Evolutionary conservation across 1,140 invertebrate species (phyloP), one percentile per base, ranked within the genome.

Genomic region (Tetramorium parvispinum): DNA sequence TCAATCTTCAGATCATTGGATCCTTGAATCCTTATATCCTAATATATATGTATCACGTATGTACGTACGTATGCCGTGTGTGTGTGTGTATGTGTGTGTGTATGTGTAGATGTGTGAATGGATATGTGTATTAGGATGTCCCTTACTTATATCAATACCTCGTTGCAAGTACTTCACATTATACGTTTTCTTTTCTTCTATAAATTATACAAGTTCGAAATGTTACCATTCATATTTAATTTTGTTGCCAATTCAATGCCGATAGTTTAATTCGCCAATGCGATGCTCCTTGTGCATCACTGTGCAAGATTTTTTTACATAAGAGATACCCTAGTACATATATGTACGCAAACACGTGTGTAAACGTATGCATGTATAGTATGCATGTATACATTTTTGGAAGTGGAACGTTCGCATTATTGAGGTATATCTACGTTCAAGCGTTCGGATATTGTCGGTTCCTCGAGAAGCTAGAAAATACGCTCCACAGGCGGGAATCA

Each of bases 391-490:
- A 82, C 68, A 71, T 61, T 55, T 83, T 21, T 83, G 79, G 68
- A 83, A 83, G 68, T 83, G 79, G 68, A 83, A 61, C 71, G 79
- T 83, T 82, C 68, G 79, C 55, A 83, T 83, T 83, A 83, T 83
- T 70, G 79, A 83, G 79, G 53, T 83, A 83, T 83, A 83, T 83
- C 79, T 83, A 83, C 68, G 27, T 83, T 83, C 53, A 83, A 83
- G 79, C 79, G 53, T 83, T 83, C 79, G 79, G 55, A 83, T 83
- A 83, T 83, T 83, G 79, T 83, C 79, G 53, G 68, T 83, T 83
- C 32, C 79, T 83, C 79, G 53, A 83, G 53, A 83, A 83, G 66
- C 66, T 83, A 83, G 53, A 83, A 83, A 83, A 83, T 59, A 83
- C 2, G 68, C 79, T 37, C 68, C 79, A 59, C 13, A 83, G 27